Percentiles rank a stretch among this genome's conserved stretches.
Evolutionary conservation across 2,797 vertebrate species (phyloP).

Genomic region (Heteromormyrus szaboi): DNA sequence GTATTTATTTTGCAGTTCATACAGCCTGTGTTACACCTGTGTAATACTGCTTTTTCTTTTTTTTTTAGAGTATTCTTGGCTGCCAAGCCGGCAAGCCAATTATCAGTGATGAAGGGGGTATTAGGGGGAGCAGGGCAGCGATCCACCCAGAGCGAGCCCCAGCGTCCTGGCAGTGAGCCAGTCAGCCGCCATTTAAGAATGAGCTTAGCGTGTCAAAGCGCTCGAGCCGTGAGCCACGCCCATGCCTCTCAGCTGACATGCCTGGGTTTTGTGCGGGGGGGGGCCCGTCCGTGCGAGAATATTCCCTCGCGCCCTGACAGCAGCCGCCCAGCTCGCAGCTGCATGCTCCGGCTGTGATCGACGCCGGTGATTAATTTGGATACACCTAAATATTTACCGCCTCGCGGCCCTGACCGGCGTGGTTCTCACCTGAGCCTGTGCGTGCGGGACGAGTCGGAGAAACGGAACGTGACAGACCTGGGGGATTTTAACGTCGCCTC

Average conservation of each 20-base stretch:
- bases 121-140: conserved; percentile 44
- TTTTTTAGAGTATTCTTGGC: not conserved
- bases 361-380: conserved; percentile 52
- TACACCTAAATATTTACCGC: conserved; percentile 50
- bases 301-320: not conserved
- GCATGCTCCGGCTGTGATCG: conserved; percentile 50
- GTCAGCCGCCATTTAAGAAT: conserved; percentile 68
- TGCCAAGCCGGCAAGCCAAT: not conserved
- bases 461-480: not conserved
- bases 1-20: not conserved
- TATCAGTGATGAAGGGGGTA: conserved; percentile 4
- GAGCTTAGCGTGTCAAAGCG: conserved; percentile 75
- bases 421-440: conserved; percentile 19
- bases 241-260: conserved; percentile 72
- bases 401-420: conserved; percentile 22
- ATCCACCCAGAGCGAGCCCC: conserved; percentile 55
- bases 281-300: conserved; percentile 29
- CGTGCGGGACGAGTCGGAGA: conserved; percentile 22
- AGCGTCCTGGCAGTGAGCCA: conserved; percentile 53
- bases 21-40: not conserved
- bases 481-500: not conserved
- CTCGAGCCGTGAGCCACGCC: conserved; percentile 65
- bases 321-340: conserved; percentile 44
- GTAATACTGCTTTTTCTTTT: not conserved
- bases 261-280: conserved; percentile 55